Evolutionary conservation across 2,113 vertebrate genomes (phyloP).

Genomic region (Lophura nycthemera): DNA sequence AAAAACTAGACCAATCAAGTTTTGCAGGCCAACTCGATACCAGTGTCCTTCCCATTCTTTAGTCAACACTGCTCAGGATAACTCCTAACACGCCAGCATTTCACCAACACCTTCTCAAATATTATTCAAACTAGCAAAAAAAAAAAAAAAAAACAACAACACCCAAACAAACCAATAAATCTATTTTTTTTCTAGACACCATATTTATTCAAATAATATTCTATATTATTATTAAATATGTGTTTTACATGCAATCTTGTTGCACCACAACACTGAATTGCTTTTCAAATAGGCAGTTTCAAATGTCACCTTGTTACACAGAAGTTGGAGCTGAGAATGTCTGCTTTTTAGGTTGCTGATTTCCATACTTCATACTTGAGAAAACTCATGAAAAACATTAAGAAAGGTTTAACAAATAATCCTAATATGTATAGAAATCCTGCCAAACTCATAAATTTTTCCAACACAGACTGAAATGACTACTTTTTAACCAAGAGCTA

Average conservation of each 20-base stretch:
- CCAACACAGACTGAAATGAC: not conserved
- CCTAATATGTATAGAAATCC: not conserved
- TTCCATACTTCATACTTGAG: not conserved
- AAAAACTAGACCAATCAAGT: not conserved
- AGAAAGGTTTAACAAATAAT: not conserved
- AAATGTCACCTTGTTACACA: not conserved
- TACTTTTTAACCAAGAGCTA: conserved; percentile 7
- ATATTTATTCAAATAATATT: not conserved
- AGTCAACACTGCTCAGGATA: not conserved
- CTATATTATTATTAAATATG: not conserved
- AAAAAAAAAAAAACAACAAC: not conserved
- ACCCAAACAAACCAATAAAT: not conserved
- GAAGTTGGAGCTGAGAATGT: not conserved
- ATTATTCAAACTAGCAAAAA: not conserved
- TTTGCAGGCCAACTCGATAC: not conserved
- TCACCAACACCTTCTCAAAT: not conserved
- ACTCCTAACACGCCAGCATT: not conserved
- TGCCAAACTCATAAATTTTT: not conserved
- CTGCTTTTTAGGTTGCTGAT: not conserved
- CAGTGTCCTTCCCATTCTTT: not conserved
- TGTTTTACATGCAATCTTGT: not conserved
- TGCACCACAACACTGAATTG: not conserved
- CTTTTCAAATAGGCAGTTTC: not conserved
- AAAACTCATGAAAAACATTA: rapidly evolving
- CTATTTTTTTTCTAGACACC: not conserved